These are phyloP conservation scores for Sminthurides aquaticus DNA, from an alignment of 2,888 invertebrate genomes.

Conservation along the genomic window DNA sequence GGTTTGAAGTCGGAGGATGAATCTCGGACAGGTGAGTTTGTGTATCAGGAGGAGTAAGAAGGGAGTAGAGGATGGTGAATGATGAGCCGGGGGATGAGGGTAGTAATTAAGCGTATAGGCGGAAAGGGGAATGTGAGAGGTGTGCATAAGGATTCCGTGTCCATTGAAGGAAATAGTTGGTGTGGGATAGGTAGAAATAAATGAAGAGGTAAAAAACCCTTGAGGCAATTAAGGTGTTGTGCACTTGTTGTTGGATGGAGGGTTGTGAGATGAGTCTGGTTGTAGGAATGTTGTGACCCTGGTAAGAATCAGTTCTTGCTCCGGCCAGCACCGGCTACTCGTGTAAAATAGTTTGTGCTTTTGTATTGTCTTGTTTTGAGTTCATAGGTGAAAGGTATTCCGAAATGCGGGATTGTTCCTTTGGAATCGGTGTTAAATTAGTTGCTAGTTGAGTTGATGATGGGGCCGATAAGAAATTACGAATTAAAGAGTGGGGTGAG, in stretches of 20 bases:
- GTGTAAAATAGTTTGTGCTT: neutral
- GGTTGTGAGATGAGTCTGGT: no score
- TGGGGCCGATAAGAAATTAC: conserved; percentile 5
- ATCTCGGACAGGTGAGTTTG: no score
- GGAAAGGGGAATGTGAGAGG: neutral
- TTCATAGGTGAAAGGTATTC: neutral
- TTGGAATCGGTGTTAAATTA: no score
- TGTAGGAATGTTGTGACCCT: neutral
- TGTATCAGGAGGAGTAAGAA: no score
- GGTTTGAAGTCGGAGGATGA: no score
- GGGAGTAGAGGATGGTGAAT: no score
- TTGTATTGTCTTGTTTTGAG: neutral
- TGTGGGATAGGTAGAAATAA: neutral
- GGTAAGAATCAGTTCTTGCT: neutral
- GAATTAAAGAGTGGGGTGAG: conserved; percentile 20
- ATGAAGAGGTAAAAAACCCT: neutral
- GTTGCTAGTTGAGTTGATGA: no score
- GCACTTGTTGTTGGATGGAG: no score
- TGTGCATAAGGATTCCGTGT: neutral
- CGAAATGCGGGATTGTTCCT: no score
- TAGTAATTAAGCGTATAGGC: neutral
- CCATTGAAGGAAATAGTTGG: neutral
- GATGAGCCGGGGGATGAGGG: no score
- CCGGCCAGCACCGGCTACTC: neutral
- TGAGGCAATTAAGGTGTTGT: neutral